Conservation (phyloP, 2,113 vertebrate species). For the Seriola dumerili region DNA sequence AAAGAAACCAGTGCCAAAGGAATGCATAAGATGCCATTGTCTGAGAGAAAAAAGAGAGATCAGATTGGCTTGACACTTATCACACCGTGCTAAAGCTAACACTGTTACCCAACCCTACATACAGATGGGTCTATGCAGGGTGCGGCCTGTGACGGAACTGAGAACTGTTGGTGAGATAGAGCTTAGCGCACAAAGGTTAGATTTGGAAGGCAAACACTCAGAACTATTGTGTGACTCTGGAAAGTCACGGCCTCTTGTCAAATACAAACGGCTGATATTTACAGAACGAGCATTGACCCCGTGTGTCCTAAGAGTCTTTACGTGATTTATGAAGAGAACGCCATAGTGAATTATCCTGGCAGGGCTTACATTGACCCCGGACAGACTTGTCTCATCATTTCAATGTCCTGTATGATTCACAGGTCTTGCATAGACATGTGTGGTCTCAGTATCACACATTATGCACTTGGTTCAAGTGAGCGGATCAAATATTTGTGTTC, state of each 20-base stretch:
- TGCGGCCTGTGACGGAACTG: conserved; percentile 74
- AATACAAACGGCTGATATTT: conserved; percentile 74
- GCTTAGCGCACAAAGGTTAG: conserved; percentile 80
- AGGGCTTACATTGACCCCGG: conserved; percentile 52
- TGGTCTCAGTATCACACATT: conserved; percentile 27
- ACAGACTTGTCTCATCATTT: conserved; percentile 73
- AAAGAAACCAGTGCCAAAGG: conserved; percentile 47
- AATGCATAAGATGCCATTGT: conserved; percentile 70
- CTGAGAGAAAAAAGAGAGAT: conserved; percentile 54
- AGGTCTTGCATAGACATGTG: conserved; percentile 69
- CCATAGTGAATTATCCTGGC: conserved; percentile 62
- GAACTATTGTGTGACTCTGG: conserved; percentile 74
- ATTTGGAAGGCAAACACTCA: conserved; percentile 81
- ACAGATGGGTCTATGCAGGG: conserved; percentile 77
- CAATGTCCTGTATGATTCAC: conserved; percentile 62
- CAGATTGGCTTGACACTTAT: conserved; percentile 77
- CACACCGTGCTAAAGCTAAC: conserved; percentile 74
- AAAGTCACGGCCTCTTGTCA: conserved; percentile 82
- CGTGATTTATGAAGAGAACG: conserved; percentile 76
- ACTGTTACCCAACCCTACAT: conserved; percentile 73
- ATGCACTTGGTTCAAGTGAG: conserved; percentile 24
- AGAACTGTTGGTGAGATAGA: conserved; percentile 77
- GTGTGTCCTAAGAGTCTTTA: conserved; percentile 68
- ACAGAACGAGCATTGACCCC: conserved; percentile 77
- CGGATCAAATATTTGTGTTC: conserved; percentile 60